Evolutionary conservation across 1,140 invertebrate genomes (phyloP), one percentile per base, ranked within the genome.

Genomic region (Mizuhopecten yessoensis): DNA sequence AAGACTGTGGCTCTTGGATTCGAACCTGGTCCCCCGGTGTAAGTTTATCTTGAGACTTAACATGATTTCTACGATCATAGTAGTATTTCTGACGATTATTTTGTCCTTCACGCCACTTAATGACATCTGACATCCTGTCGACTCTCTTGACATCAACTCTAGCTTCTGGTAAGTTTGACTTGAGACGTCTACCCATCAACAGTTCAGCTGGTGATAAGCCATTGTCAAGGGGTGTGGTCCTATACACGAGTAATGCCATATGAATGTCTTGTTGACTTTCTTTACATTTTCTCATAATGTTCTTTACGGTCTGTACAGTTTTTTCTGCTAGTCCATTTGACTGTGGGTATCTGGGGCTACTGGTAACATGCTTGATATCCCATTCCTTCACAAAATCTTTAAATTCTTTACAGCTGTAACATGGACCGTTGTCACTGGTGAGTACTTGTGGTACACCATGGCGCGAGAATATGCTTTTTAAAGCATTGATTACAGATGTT

Each of bases 231-330:
- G 88, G 89, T 34, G 89, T 90, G n/a, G 88, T 88, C 49, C 34
- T 29, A 33, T 88, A 90, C 34, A 34, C 86, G 33, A 90, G n/a
- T 29, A 91, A 33, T 20, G 49, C 45, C 33, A 90, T 23, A 49
- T 90, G 86, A 20, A 86, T 86, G 86, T 86, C 49, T n/a, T 87
- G 42, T 86, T 45, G 20, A 23, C 90, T 88, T 34, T 34, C 34
- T 10, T 87, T 42, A 39, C 29, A 88, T 75, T 90, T 89, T 17
- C 75, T 91, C 33, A 93, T 34, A 23, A 93, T 34, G 20, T 87
- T 87, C 87, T 94, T 94, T 0, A 94, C 92, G 0, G 92, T 94
- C 42, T 94, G 93, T 13, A 94, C 94, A 13, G 90, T 90, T 34
- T 29, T 75, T 11, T 75, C n/a, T n/a, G 57, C 23, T 9, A 75